Conservation (phyloP, 1,140 invertebrate genomes). For the Temnothorax nylanderi region DNA sequence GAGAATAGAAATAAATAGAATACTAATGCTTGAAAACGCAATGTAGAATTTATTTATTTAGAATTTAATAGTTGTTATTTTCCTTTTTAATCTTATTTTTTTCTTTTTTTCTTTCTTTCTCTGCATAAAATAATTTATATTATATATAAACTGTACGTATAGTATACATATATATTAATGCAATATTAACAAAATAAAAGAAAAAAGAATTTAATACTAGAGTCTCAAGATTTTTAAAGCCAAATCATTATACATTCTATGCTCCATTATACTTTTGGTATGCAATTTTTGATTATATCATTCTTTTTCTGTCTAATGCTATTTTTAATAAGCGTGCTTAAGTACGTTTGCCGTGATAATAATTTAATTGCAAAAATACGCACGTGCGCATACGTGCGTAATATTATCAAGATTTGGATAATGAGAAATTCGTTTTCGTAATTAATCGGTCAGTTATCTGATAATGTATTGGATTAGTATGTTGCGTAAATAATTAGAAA, state of each 20-base stretch:
- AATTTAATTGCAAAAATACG: background rate
- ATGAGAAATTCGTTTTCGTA: slow-evolving; percentile 44
- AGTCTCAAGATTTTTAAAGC: background rate
- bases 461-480: slow-evolving; percentile 35
- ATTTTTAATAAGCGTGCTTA: background rate
- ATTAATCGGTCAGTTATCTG: slow-evolving; percentile 37
- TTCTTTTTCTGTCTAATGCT: background rate
- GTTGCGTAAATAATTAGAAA: slow-evolving; percentile 49
- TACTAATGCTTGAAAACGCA: too few relatives aligned
- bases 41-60: background rate
- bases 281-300: background rate
- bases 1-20: too few relatives aligned
- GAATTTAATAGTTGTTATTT: background rate
- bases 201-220: background rate
- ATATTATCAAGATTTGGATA: slow-evolving; percentile 32
- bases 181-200: background rate
- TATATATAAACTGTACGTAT: too few relatives aligned
- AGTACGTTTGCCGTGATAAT: background rate
- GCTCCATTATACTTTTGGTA: background rate
- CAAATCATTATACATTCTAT: background rate
- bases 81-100: background rate
- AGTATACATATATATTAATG: background rate
- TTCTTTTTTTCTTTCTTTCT: background rate
- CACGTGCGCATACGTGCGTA: background rate
- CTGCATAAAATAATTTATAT: background rate